Base-by-base conservation (phyloP, 2,113 vertebrate genomes). In the Polyodon spathula region DNA sequence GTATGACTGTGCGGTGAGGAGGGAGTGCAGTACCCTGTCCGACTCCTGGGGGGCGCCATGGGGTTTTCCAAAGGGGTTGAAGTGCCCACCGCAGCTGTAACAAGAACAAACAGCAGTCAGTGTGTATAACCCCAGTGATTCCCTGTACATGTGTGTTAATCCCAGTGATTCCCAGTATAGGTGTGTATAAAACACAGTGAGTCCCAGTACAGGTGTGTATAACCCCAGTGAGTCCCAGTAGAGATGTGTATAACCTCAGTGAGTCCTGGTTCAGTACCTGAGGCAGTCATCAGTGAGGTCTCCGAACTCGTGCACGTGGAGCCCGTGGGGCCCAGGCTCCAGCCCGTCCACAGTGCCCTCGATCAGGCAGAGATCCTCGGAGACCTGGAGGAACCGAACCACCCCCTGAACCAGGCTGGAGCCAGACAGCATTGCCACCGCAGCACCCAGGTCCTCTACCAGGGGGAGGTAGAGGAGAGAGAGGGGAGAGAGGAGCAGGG, bases 21-120 rank as follows among this genome's bases (percentile, higher is more conserved):
- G n/a, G n/a, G n/a, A 48, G 42, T 44, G 60, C 8, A 0, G 51
- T 83, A 97, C 93, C 88, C 92, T 76, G 6, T 93, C 81, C 5
- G 74, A 16, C 59, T 95, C 90, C 63, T 74, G 69, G 1, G 91
- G 92, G 10, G 84, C 80, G 1, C 93, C 92, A 0, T 97, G 93
- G 16, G 71, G 72, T 38, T 64, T 79, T n/a, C 87, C 78, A 40
- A 80, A 80, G 0, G 93, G 93, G 68, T 97, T 92, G 62, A 80
- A 95, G 73, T 97, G 93, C 9, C 88, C 89, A 4, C 93, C 93
- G 66, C 93, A 95, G 64, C 93, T 94, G 76, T 37, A 52, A 43
- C n/a, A 59, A 54, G 50, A 12, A 63, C 41, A 61, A 11, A 6
- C 8, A 46, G 37, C 6, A 41, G 41, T 14, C 38, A 16, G 51